Conservation (phyloP, 2,113 vertebrate genomes). For the Pteronura brasiliensis region DNA sequence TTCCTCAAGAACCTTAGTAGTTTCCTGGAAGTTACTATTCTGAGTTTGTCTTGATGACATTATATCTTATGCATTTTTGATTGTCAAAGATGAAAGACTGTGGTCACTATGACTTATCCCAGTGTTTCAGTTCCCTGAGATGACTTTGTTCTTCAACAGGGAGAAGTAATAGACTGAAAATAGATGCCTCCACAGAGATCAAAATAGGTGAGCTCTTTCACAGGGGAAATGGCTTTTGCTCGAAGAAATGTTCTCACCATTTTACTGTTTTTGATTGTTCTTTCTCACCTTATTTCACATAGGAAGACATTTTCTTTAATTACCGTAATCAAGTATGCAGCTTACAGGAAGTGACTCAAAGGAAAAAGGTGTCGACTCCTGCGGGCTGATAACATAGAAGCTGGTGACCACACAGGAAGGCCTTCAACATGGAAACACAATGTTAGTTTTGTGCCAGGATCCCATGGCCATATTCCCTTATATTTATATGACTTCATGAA, state of each 20-base stretch:
- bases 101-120: conserved; percentile 8
- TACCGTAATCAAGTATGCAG: conserved; percentile 54
- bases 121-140: neutral
- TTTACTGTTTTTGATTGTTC: conserved; percentile 65
- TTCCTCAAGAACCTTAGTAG: neutral
- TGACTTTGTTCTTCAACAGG: conserved; percentile 25
- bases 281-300: conserved; percentile 69
- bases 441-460: conserved; percentile 29
- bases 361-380: conserved; percentile 67
- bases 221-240: conserved; percentile 63
- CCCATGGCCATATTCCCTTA: neutral
- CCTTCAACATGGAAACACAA: conserved; percentile 40
- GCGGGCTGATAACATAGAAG: conserved; percentile 72
- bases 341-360: conserved; percentile 75
- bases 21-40: neutral
- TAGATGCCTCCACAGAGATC: conserved; percentile 30
- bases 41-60: neutral
- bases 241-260: conserved; percentile 72
- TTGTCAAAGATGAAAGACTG: neutral
- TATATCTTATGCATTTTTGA: neutral
- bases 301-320: conserved; percentile 68
- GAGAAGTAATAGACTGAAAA: conserved; percentile 45
- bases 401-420: conserved; percentile 67
- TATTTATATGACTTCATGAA: neutral
- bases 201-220: conserved; percentile 32